Evolutionary conservation across 2,888 invertebrate species (phyloP), one percentile per base, ranked within the genome.

Genomic region (Ptilodon capucinus): DNA sequence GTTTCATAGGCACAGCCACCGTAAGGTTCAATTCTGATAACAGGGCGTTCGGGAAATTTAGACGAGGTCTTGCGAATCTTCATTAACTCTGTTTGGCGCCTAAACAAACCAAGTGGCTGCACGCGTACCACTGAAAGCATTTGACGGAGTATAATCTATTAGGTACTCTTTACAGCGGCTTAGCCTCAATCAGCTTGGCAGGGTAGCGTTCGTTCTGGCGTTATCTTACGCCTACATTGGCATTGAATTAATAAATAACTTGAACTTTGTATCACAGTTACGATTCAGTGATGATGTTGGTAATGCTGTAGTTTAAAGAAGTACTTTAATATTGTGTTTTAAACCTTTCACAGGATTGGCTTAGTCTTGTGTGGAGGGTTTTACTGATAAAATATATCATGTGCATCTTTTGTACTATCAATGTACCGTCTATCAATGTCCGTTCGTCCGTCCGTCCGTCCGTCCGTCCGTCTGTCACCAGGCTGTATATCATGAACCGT

Each of bases 121-220:
- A 23, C 21, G n/a, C 9, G 23, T 11, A 16, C 14, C 40, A 11
- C 23, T 40, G 25, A 40, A 16, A 48, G 17, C 43, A 18, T 51
- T 57, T 48, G 36, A 59, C 39, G 48, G 48, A 63, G 46, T 52
- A 51, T 39, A 48, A 48, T 43, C 39, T 32, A 55, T 50, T 60
- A 53, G 53, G 51, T 46, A 32, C 32, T 39, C n/a, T 39, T 30
- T 42, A 57, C 55, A 50, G 3, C 38, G 19, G 28, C 23, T 16
- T 23, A 32, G 21, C 14, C 21, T 21, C 40, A 40, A 48, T 46
- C 41, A 28, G 28, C 18, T 40, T 18, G 36, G 46, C 51, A 30
- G 42, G 19, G 38, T 35, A 32, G 45, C 48, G 44, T 56, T 60
- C 4, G 18, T 17, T 18, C 39, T 11, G 39, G 11, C 9, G 40